Evolutionary conservation across 2,797 vertebrate species (phyloP).

Genomic region (Protosalanx chinensis): DNA sequence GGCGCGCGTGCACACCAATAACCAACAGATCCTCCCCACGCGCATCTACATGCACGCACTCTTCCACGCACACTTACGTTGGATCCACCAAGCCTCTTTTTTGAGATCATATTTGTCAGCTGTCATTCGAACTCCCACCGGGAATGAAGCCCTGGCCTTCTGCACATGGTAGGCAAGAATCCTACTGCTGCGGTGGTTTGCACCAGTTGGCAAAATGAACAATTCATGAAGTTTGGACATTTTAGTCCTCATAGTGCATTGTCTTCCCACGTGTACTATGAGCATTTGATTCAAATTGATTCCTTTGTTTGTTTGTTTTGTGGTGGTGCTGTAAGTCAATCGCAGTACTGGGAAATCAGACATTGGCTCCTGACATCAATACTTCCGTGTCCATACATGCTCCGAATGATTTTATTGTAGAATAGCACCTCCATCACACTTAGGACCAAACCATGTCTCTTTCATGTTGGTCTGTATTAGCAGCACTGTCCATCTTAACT

Average conservation of each 20-base stretch:
- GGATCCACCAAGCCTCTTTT: constrained; percentile 14
- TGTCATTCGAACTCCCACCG: not conserved
- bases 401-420: not conserved
- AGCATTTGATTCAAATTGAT: not conserved
- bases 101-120: constrained; percentile 5
- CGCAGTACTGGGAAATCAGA: constrained; percentile 5
- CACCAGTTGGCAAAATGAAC: not conserved
- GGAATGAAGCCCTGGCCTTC: too few relatives aligned
- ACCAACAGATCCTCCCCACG: constrained; percentile 6
- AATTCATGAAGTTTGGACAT: constrained; percentile 26
- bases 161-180: too few relatives aligned
- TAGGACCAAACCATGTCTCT: not conserved
- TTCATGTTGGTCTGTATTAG: not conserved
- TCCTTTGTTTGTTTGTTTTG: not conserved
- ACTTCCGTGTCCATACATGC: too few relatives aligned
- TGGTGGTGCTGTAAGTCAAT: constrained; percentile 1
- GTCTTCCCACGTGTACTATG: constrained; percentile 7
- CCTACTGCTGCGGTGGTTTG: too few relatives aligned
- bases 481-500: too few relatives aligned
- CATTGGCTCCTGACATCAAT: not conserved
- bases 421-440: not conserved
- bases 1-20: constrained; percentile 23
- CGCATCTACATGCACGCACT: constrained; percentile 16
- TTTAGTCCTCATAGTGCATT: constrained; percentile 17
- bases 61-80: constrained; percentile 17